Conservation (phyloP, 2,113 vertebrate genomes). For the Calonectris borealis region DNA sequence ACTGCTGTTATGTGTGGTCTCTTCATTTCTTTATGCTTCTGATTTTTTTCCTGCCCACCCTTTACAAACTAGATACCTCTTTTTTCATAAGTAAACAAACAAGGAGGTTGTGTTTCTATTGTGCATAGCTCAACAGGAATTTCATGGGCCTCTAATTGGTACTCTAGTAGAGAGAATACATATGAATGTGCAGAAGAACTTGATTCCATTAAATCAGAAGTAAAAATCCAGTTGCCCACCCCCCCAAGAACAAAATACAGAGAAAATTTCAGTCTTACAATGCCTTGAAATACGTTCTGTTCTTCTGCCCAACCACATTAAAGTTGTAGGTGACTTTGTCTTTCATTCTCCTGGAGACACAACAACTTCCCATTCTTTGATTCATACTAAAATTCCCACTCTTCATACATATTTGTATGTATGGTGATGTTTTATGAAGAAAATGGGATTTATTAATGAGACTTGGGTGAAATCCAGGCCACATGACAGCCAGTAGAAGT, state of each 20-base stretch:
- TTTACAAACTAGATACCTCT: background rate
- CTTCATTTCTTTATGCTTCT: background rate
- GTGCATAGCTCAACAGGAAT: background rate
- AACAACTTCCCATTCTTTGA: background rate
- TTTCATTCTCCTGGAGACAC: background rate
- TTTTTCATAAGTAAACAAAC: background rate
- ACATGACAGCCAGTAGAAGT: background rate
- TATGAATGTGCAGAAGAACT: background rate
- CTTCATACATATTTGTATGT: background rate
- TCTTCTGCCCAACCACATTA: background rate
- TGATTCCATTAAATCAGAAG: background rate
- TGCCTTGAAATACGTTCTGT: background rate
- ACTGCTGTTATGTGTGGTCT: accelerated
- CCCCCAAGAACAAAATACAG: background rate
- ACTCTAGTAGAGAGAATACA: background rate
- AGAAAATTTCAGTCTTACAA: background rate
- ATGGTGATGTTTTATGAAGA: background rate
- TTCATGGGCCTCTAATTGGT: background rate
- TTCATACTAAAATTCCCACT: background rate
- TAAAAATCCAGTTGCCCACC: background rate
- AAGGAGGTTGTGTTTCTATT: background rate
- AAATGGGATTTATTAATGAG: background rate
- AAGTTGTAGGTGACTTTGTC: background rate
- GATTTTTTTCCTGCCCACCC: accelerated
- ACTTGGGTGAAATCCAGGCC: background rate